Conservation (phyloP, 2,888 invertebrate species). For the Sepioteuthis lessoniana region DNA sequence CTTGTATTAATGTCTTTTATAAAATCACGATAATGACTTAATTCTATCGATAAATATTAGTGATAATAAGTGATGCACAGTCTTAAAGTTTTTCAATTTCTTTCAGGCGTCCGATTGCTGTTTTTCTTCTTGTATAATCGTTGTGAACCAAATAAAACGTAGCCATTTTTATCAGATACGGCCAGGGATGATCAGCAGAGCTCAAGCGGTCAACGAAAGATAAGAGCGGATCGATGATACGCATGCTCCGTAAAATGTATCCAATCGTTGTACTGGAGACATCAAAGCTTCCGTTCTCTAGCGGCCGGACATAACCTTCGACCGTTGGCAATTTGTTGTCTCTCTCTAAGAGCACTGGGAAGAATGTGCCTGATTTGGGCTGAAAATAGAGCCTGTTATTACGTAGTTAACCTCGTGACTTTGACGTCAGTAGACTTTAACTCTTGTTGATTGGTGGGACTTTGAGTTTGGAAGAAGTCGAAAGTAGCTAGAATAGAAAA, state of each 20-base stretch:
- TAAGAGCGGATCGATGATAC: background rate
- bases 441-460: background rate
- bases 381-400: background rate
- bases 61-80: background rate
- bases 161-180: background rate
- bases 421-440: background rate
- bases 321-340: background rate
- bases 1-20: no score
- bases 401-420: conserved; percentile 33
- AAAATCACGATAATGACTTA: background rate
- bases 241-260: background rate
- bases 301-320: background rate
- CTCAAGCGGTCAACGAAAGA: background rate
- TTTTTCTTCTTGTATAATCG: background rate
- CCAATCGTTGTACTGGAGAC: background rate
- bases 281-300: background rate
- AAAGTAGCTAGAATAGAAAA: background rate
- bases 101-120: background rate
- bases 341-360: background rate
- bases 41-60: background rate
- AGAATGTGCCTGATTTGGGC: background rate
- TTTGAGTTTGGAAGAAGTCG: background rate
- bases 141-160: background rate
- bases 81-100: background rate
- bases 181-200: background rate